Base-by-base conservation (phyloP, 2,797 vertebrate genomes). In the Salarias fasciatus region DNA sequence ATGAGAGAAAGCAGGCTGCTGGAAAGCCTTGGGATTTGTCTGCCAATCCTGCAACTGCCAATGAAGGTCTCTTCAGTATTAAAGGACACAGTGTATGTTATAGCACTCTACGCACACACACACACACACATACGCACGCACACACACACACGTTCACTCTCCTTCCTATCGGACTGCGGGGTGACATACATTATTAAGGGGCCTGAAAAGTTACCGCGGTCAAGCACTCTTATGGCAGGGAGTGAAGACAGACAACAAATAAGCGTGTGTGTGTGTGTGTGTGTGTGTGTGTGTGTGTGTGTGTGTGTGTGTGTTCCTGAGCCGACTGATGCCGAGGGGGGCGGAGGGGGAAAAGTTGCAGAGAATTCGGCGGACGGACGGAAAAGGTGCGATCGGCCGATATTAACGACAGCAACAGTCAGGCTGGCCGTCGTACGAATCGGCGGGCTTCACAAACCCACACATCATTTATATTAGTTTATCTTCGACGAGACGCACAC, bases 111-210 rank as follows among this genome's bases (percentile, higher is more conserved):
- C 55, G 66, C 52, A 65, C 48, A 55, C 15, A 43, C 11, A 18
- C 63, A 8, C 56, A 53, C 1, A 11, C 41, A 36, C 9, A 1
- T 31, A n/a, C n/a, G 24, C 18, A 24, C 55, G 69, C 54, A 68
- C 49, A 58, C 24, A 43, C 11, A n/a, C 63, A 10, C 56, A 53
- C 1, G 12, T 41, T 40, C 9, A 1, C 31, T 7, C 37, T 30
- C 44, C 14, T 29, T 47, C 62, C 66, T 50, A 24, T 24, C 14
- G 58, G 51, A 76, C 52, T 51, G 42, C 60, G 63, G 80, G 72
- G 73, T 61, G 60, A 55, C 61, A 79, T 86, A 40, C 80, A 86
- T 89, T 82, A 86, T 87, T 89, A 82, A 86, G 72, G 59, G 58
- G 33, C 37, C 44, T 79, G 77, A 76, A 69, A 43, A 69, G 62